Evolutionary conservation across 2,797 vertebrate genomes (phyloP), one percentile per base, ranked within the genome.

Genomic region (Gymnothorax reevesii): DNA sequence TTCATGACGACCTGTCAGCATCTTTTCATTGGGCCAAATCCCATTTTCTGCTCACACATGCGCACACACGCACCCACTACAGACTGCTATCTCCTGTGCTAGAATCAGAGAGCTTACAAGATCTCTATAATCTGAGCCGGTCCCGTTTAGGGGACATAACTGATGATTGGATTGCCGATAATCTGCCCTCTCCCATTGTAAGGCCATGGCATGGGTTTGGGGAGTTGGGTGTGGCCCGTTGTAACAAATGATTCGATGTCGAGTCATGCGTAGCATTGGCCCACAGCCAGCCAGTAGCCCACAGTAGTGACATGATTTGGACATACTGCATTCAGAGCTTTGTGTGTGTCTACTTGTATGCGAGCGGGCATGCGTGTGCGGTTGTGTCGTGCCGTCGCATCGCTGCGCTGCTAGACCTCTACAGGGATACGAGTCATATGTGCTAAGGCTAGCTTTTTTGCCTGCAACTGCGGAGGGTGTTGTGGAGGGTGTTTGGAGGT

Each of bases 121-220:
- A 86, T 54, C 79, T 33, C 64, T 22, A 60, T 84, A 84, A 88
- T 88, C 83, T 88, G 73, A 75, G 8, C 55, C 33, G 71, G 84
- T 87, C 77, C 66, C 42, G 42, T 86, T 86, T 88, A 82, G 75
- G 60, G 5, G 10, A 69, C 60, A 83, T 66, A 52, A 57, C 66
- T 85, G 86, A 88, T 89, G 79, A 88, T 80, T n/a, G 87, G 80
- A 86, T 88, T 87, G 71, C 27, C 8, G 27, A 59, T 86, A 57
- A 88, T 84, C 33, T 75, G 54, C 54, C 49, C 52, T 62, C 69
- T 7, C 64, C 9, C 73, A n/a, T 85, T 20, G 10, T 54, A 66
- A 4, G 20, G 73, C 27, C 9, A 52, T 69, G n/a, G 66, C 83
- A 60, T 27, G 69, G 66, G 33, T 71, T 52, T 17, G 62, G 85